Base-by-base conservation (phyloP, 2,113 vertebrate genomes). In the Podocnemis expansa region DNA sequence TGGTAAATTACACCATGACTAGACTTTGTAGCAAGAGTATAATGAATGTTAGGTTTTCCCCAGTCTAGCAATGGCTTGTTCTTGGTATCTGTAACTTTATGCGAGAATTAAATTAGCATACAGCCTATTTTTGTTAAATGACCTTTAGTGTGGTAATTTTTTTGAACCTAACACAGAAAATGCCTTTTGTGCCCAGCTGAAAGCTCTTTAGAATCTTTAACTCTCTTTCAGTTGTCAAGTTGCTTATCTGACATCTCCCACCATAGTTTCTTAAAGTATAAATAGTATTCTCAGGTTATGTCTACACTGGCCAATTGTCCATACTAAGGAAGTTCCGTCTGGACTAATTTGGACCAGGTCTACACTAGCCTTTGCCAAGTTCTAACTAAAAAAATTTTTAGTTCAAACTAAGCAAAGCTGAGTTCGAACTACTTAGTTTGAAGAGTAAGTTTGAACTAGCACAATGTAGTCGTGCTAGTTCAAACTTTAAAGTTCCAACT, bases 131-230 rank as follows among this genome's bases (percentile, higher is more conserved):
- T 90, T 91, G 47, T 47, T 97, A 95, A 94, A 96, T 70, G 4
- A 70, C 60, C 63, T 70, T 75, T 2, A 1, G 93, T 87, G 88
- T 96, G 91, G 93, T 89, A 93, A 78, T 94, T 82, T 91, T 92
- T 96, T 94, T 55, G 91, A 95, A 45, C 88, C 96, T 97, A 2
- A 13, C 91, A 80, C 94, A 22, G 4, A 38, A 70, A n/a, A 21
- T 70, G 19, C 91, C 95, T 96, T 90, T 92, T 92, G 95, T 95
- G 82, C 95, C 85, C 92, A 95, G 88, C 92, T 93, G 88, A 88
- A 89, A 92, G 79, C 91, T 96, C 95, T 93, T 97, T 95, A 94
- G 63, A 91, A 92, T 93, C 84, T 78, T 73, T 73, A 79, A 88
- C 87, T 96, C 88, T 81, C 24, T 14, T 5, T 45, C 24, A 14